These are phyloP conservation scores for Melanotaenia maccullochi DNA, from an alignment of 2,797 vertebrate genomes.

Conservation along the genomic window DNA sequence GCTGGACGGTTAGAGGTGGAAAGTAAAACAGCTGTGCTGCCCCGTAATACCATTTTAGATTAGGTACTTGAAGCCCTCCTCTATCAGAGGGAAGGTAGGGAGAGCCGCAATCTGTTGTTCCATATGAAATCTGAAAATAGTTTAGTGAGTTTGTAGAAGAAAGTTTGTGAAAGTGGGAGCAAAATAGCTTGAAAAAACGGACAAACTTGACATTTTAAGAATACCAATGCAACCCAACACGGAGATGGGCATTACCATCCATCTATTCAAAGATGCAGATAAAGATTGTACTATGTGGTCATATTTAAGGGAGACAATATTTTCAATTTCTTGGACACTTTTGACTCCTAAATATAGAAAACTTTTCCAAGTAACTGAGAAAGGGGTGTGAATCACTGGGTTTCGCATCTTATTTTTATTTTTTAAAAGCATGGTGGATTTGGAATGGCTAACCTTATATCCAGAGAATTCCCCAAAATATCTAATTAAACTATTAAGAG, in stretches of 20 bases:
- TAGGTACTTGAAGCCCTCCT: neutral
- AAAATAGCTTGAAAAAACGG: conserved; percentile 2
- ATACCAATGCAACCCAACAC: conserved; percentile 1
- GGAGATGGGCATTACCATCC: conserved; percentile 18
- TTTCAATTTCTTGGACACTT: neutral
- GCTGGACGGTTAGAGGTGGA: too few species aligned
- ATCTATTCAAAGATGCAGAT: neutral
- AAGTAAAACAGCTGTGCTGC: neutral
- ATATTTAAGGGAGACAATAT: conserved; percentile 8
- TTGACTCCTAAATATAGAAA: conserved; percentile 7
- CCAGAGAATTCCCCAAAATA: conserved; percentile 3
- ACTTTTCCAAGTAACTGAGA: neutral
- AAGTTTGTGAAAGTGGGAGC: neutral
- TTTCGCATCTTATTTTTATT: neutral
- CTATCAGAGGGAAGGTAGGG: neutral
- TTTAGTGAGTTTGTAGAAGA: conserved; percentile 19
- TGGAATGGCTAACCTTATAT: conserved; percentile 8
- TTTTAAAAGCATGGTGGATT: conserved; percentile 2
- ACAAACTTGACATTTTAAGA: too few species aligned
- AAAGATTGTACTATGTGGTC: neutral
- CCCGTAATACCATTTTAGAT: neutral
- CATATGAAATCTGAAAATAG: conserved; percentile 25
- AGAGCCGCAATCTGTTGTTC: neutral
- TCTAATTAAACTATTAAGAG: neutral
- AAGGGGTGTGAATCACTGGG: neutral